Base-by-base conservation (phyloP, 2,797 vertebrate genomes). In the Dermochelys coriacea region DNA sequence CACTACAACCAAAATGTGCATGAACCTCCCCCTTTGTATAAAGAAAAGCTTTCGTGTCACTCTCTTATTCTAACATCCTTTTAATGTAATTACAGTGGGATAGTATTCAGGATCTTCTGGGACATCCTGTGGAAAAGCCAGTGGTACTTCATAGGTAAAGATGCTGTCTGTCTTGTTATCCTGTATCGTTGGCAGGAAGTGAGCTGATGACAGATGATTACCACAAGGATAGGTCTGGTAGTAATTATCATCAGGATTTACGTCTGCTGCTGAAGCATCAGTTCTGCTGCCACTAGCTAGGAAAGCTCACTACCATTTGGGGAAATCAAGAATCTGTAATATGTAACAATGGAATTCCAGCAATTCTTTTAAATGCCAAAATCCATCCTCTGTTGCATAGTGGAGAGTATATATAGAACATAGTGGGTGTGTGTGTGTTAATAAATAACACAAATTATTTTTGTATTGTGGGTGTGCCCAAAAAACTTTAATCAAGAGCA, bases 111-210 rank as follows among this genome's bases (percentile, higher is more conserved):
- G 99, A 99, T 88, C 98, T 99, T 82, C 97, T 99, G 88, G 99
- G 99, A 86, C 99, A 99, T 90, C 99, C 99, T 8, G 98, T 99
- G 98, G 99, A 99, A 94, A 99, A 99, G 93, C 99, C 99, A 37
- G 99, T 99, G 50, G 99, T 99, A 94, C 99, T 99, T 85, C 99
- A 99, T 98, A 99, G 99, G 99, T 99, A 96, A 98, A 97, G 77
- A 54, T 25, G 6, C 57, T 19, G 45, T 41, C 90, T 50, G 55
- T 6, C 81, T 90, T 37, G 80, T 83, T 82, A 5, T n/a, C 29
- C 47, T 27, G 37, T 41, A 12, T 23, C 16, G 7, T 82, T 82
- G 64, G 23, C 51, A 54, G 51, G 80, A 51, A 3, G 2, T 52
- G 82, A 91, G 55, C 45, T 82, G 54, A 0, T 71, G 75, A 6